Conservation (phyloP, 2,888 invertebrate species). For the Herminia tarsipennalis region DNA sequence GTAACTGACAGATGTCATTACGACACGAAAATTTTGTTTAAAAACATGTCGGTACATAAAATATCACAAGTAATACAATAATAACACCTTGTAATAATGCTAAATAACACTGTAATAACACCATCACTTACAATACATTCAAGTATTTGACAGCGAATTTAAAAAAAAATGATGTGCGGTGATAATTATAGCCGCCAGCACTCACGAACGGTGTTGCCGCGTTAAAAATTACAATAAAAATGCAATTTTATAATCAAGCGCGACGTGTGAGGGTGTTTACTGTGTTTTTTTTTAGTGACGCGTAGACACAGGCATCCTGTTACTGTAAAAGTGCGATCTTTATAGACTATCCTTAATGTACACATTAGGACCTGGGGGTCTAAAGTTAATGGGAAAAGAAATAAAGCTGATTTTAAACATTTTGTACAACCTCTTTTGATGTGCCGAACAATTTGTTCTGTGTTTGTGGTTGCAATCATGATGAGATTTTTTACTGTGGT, state of each 20-base stretch:
- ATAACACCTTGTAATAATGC: constrained; percentile 23
- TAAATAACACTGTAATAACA: constrained; percentile 16
- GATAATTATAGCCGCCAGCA: constrained; percentile 35
- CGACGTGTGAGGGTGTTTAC: constrained; percentile 38
- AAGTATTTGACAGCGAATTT: constrained; percentile 32
- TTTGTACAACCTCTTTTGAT: constrained; percentile 3
- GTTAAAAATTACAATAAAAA: constrained; percentile 36
- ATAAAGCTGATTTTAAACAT: background rate
- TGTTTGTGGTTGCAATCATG: background rate
- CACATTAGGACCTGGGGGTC: background rate
- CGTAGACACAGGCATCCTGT: constrained; percentile 15
- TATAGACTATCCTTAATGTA: constrained; percentile 1
- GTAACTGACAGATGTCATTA: background rate
- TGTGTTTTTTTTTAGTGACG: constrained; percentile 23
- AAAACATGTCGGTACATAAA: constrained; percentile 26
- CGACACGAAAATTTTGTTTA: constrained; percentile 20
- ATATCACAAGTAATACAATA: constrained; percentile 16
- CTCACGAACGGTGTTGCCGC: constrained; percentile 21
- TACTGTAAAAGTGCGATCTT: constrained; percentile 13
- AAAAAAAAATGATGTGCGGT: constrained; percentile 33
- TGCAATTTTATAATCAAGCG: constrained; percentile 39
- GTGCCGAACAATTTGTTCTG: background rate
- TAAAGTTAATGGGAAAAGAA: background rate
- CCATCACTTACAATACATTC: constrained; percentile 9
- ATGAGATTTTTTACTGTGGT: background rate